These are phyloP conservation scores for Oryctes rhinoceros DNA, from an alignment of 1,140 invertebrate genomes.

Conservation along the genomic window DNA sequence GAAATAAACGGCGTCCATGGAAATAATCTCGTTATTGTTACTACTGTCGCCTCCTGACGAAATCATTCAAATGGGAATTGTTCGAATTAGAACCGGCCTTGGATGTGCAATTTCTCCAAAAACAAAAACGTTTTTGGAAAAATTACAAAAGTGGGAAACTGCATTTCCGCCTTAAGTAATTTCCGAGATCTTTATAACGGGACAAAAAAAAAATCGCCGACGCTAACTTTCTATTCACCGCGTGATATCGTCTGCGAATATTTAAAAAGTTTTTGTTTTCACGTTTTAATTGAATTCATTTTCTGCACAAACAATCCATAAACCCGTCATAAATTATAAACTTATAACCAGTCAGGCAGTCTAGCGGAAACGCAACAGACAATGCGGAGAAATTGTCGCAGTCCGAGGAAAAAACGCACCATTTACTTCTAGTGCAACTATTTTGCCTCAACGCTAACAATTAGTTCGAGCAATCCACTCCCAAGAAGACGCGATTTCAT, in stretches of 20 bases:
- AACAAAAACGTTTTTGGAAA: no score
- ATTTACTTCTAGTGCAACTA: not conserved
- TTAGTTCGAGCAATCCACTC: constrained; percentile 14
- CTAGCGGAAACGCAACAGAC: not conserved
- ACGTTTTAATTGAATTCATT: not conserved
- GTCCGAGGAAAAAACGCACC: not conserved
- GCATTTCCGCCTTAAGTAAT: no score
- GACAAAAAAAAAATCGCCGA: no score
- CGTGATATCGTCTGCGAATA: no score
- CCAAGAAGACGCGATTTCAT: constrained; percentile 3
- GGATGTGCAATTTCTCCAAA: no score
- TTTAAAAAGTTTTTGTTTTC: no score
- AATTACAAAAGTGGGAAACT: no score
- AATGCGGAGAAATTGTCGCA: constrained; percentile 9
- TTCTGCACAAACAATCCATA: not conserved
- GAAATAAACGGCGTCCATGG: not conserved
- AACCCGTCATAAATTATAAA: not conserved
- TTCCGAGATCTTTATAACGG: no score
- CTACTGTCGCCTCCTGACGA: not conserved
- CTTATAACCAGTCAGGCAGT: not conserved
- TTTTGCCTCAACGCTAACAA: not conserved
- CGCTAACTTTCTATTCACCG: no score
- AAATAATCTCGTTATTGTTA: constrained; percentile 19
- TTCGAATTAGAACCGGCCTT: no score
- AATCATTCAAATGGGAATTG: no score